Base-by-base conservation (phyloP, 2,113 vertebrate genomes). In the Atrichornis clamosus region DNA sequence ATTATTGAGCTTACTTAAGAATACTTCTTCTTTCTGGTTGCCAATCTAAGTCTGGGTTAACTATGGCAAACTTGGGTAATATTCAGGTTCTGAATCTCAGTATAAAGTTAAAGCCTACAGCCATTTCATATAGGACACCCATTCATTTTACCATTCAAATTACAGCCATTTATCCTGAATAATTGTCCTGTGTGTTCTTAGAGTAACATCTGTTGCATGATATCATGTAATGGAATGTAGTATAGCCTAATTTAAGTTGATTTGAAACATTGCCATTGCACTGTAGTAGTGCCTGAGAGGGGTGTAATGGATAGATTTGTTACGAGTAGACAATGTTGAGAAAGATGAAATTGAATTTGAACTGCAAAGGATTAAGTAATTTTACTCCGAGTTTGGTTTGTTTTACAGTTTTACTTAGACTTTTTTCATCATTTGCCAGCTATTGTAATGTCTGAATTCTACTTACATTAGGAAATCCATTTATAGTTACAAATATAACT, bases 201-300 rank as follows among this genome's bases (percentile, higher is more conserved):
- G 75, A 84, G 76, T 87, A 72, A 84, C 90, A 90, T 96, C 95
- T 96, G 92, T 95, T 94, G 90, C 79, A 64, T 96, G 86, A 67
- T 89, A 90, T 94, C 90, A 95, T 89, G 65, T 84, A 84, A 75
- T 50, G 91, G 92, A 96, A 97, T 87, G 92, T 60, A 47, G 63
- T 93, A 62, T 65, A 35, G 86, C 79, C 72, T 95, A 93, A 87
- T 87, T 91, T 91, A 83, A 93, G 63, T 95, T 91, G 80, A 60
- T 89, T 73, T 95, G 96, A 97, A 96, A 83, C 64, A 75, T 63
- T 96, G 92, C 88, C 77, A 69, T 81, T 84, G 65, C 58, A 49
- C 87, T 75, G 89, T 63, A 96, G 69, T 90, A 79, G 27, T 89
- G 94, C 56, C 65, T 91, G 83, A 84, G 65, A 63, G 53, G 76